phyloP scores from a whole-genome alignment of 2,888 invertebrate genomes.

The Alcis repandata region DNA sequence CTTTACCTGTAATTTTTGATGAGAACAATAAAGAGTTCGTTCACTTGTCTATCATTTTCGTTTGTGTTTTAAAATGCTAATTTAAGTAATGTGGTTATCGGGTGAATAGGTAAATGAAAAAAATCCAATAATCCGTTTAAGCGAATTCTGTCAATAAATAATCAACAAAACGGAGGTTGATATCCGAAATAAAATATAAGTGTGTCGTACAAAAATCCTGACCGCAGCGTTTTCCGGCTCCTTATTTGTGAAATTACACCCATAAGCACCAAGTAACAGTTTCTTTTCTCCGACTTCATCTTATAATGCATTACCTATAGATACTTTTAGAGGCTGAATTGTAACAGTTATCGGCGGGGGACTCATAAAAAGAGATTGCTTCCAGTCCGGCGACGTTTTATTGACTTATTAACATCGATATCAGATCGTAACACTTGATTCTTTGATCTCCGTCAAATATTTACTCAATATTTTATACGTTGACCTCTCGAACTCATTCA shows the following conservation, averaged over 20 bases:
- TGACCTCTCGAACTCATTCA: conserved; percentile 45
- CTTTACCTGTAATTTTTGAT: too few relatives aligned
- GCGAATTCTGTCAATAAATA: background rate
- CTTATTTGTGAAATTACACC: conserved; percentile 38
- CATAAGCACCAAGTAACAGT: conserved; percentile 36
- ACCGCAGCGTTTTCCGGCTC: conserved; percentile 32
- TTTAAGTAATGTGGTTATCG: too few relatives aligned
- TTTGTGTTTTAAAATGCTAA: too few relatives aligned
- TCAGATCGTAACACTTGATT: conserved; percentile 84
- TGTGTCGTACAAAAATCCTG: conserved; percentile 33
- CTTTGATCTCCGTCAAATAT: conserved; percentile 82
- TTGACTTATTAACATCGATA: conserved; percentile 86
- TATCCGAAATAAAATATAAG: conserved; percentile 38
- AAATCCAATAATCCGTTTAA: background rate
- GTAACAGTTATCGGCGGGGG: conserved; percentile 80
- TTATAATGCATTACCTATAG: conserved; percentile 64
- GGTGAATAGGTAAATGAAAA: too few relatives aligned
- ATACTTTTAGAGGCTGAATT: conserved; percentile 74
- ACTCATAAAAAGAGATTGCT: conserved; percentile 85
- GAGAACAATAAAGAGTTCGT: too few relatives aligned
- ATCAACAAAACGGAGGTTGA: conserved; percentile 16
- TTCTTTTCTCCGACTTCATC: conserved; percentile 42
- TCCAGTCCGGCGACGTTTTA: conserved; percentile 83
- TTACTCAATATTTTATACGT: conserved; percentile 72
- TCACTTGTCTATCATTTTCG: too few relatives aligned